A percentile compares a stretch with the other conserved stretches of the same genome.
phyloP scores from a whole-genome alignment of 2,888 invertebrate species.

The Drosophila lacicola region DNA sequence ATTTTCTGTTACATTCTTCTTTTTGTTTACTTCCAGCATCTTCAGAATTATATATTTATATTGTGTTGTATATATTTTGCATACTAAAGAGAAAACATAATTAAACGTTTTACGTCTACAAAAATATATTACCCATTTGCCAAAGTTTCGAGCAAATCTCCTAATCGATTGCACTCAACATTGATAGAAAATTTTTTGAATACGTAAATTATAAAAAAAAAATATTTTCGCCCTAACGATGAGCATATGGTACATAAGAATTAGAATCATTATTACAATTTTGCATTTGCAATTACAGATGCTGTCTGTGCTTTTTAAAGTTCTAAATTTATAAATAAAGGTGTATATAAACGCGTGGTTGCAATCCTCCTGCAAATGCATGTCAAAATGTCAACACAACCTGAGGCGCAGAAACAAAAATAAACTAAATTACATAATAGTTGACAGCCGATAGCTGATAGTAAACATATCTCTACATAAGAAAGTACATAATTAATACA shows the following conservation, averaged over 20 bases:
- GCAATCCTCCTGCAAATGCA: slow-evolving; percentile 14
- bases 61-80: slow-evolving; percentile 19
- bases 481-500: slow-evolving; percentile 47
- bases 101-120: slow-evolving; percentile 45
- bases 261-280: slow-evolving; percentile 22
- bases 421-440: slow-evolving; percentile 40
- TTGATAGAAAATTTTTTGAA: slow-evolving; percentile 26
- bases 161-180: slow-evolving; percentile 46
- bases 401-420: slow-evolving; percentile 7
- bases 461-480: slow-evolving; percentile 41
- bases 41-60: slow-evolving; percentile 22
- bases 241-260: slow-evolving; percentile 32
- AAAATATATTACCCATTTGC: slow-evolving; percentile 26
- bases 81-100: slow-evolving; percentile 34
- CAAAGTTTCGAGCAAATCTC: slow-evolving; percentile 30
- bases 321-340: slow-evolving; percentile 22
- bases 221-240: slow-evolving; percentile 8
- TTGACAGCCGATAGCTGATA: slow-evolving; percentile 35
- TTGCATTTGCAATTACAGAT: slow-evolving; percentile 39
- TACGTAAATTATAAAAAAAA: slow-evolving; percentile 17
- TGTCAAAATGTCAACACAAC: slow-evolving; percentile 21
- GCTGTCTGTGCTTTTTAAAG: slow-evolving; percentile 32
- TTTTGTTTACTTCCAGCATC: slow-evolving; percentile 32
- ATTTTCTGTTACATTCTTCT: slow-evolving; percentile 2
- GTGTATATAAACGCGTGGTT: slow-evolving; percentile 21